Percentiles rank a stretch among this genome's conserved stretches.
These are phyloP conservation scores for Megastigmus dorsalis DNA, from an alignment of 2,888 invertebrate genomes.

Conservation along the genomic window DNA sequence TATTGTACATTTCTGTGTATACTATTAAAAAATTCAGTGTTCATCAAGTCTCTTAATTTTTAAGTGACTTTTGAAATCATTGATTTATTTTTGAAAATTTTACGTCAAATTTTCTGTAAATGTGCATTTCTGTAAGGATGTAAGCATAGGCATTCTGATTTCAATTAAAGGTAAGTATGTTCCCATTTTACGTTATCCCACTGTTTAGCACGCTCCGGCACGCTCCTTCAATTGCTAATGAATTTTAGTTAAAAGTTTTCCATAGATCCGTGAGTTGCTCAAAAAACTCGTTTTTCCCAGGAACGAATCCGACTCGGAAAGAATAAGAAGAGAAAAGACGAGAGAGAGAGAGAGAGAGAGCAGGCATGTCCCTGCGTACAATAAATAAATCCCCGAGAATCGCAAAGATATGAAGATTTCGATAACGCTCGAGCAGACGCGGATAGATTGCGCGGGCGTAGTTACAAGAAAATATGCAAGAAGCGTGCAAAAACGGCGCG, in stretches of 20 bases:
- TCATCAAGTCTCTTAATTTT: too few species aligned
- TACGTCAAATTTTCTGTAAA: too few species aligned
- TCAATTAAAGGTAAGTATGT: too few species aligned
- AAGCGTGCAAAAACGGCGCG: conserved; percentile 5
- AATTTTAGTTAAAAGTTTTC: conserved; percentile 14
- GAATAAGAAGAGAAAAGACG: not conserved
- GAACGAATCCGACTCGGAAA: not conserved
- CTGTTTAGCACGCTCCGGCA: too few species aligned
- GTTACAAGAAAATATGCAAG: conserved; percentile 48
- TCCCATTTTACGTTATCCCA: too few species aligned
- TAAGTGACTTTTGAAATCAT: too few species aligned
- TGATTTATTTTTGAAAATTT: too few species aligned
- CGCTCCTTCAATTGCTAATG: not conserved
- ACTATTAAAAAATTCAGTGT: too few species aligned
- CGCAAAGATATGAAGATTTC: conserved; percentile 48
- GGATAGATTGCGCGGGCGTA: conserved; percentile 45
- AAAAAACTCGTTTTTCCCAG: too few species aligned
- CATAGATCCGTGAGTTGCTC: not conserved
- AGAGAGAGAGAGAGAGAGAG: not conserved
- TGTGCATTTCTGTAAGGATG: too few species aligned
- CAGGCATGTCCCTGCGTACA: not conserved
- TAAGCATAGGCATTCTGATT: too few species aligned
- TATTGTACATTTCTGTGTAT: too few species aligned
- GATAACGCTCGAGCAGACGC: conserved; percentile 48
- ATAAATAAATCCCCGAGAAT: conserved; percentile 45